Evolutionary conservation across 2,113 vertebrate species (phyloP).

Genomic region (Tylochromis polylepis): DNA sequence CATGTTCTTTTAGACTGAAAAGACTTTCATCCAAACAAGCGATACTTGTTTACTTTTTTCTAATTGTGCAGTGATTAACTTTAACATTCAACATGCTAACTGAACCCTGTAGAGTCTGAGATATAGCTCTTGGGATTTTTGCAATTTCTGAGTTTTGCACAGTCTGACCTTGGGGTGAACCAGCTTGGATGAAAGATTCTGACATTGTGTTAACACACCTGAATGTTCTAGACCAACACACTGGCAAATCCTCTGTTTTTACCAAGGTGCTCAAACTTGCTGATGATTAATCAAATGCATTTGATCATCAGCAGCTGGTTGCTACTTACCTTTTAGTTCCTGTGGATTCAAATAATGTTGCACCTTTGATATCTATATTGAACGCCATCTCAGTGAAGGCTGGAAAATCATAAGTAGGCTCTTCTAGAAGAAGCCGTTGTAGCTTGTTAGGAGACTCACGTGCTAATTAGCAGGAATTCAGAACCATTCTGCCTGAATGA

Average conservation of each 20-base stretch:
- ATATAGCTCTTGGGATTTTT: neutral
- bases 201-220: no score
- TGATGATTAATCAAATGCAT: neutral
- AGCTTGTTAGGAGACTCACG: neutral
- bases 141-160: neutral
- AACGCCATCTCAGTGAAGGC: neutral
- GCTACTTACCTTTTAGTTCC: neutral
- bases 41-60: neutral
- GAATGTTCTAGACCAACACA: no score
- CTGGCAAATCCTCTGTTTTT: no score
- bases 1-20: neutral
- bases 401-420: neutral
- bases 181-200: neutral
- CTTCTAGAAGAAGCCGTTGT: neutral
- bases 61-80: neutral
- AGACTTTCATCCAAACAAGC: neutral
- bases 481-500: neutral
- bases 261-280: neutral
- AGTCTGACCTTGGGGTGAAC: neutral
- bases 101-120: neutral
- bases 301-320: neutral
- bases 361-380: neutral
- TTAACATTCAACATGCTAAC: neutral
- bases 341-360: neutral
- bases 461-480: neutral